A percentile compares a stretch with the other conserved stretches of the same genome.
Evolutionary conservation across 1,140 invertebrate genomes (phyloP).

Genomic region (Tenebrio molitor): DNA sequence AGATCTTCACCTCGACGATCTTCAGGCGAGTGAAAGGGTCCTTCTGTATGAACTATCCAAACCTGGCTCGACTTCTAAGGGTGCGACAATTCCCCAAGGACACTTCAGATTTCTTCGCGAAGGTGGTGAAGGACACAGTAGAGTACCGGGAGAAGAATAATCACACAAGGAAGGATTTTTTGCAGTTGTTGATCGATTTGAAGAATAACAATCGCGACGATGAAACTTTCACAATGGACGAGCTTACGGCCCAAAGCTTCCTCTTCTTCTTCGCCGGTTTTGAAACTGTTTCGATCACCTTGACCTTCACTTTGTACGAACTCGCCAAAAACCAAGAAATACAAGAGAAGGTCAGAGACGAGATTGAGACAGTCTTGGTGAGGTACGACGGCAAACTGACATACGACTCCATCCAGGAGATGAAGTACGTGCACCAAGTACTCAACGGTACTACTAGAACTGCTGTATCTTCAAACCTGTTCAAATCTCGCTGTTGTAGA

Average conservation of each 20-base stretch:
- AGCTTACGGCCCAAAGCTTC: constrained; percentile 71
- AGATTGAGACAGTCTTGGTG: constrained; percentile 66
- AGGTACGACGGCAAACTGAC: constrained; percentile 68
- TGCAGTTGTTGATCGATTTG: constrained; percentile 73
- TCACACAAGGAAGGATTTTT: constrained; percentile 71
- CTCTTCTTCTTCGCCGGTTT: constrained; percentile 75
- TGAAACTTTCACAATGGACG: constrained; percentile 60
- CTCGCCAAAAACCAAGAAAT: constrained; percentile 69
- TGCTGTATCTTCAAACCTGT: neutral
- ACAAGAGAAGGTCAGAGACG: constrained; percentile 67
- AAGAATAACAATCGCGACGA: constrained; percentile 65
- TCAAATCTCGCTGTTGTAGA: constrained; percentile 60
- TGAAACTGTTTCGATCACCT: constrained; percentile 74
- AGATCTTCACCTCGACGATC: constrained; percentile 56
- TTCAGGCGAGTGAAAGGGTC: constrained; percentile 54
- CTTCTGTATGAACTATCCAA: constrained; percentile 55
- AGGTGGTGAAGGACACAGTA: constrained; percentile 1
- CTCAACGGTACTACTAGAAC: constrained; percentile 67
- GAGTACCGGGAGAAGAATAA: constrained; percentile 41
- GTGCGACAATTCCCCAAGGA: constrained; percentile 53
- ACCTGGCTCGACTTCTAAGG: constrained; percentile 53
- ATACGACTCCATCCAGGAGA: constrained; percentile 71
- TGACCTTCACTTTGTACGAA: constrained; percentile 75
- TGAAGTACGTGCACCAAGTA: constrained; percentile 64
- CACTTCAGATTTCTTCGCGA: constrained; percentile 65